Base-by-base conservation (phyloP, 1,140 invertebrate genomes). In the Samia ricini region DNA sequence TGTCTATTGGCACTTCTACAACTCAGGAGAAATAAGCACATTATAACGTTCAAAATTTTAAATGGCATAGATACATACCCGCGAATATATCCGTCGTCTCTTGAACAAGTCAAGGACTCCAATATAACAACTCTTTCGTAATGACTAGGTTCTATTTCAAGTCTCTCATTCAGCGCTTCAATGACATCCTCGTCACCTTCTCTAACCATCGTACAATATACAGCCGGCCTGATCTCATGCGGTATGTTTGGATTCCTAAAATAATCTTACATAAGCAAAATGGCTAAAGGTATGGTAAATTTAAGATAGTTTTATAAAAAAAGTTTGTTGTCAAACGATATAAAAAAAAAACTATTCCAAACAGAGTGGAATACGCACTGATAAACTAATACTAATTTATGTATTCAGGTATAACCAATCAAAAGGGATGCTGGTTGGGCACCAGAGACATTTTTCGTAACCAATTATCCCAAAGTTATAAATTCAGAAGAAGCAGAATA, bases 41-140 rank as follows among this genome's bases (percentile, higher is more conserved):
- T 2, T 22, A 48, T 15, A 48, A 48, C 18, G 2, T 15, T n/a
- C 12, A 48, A 2, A 48, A 48, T 48, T 15, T 2, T 48, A 48
- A n/a, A n/a, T n/a, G n/a, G n/a, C n/a, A n/a, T n/a, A 42, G 42
- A 52, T 36, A 74, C 81, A 77, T 73, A 90, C 87, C 23, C 36
- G 4, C 50, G 54, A 20, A 90, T 75, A 66, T 79, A 85, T 6
- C 92, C 93, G 0, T 83, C 79, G 72, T 92, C 80, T 56, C 87
- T 81, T 0, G 93, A 91, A 67, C 94, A 95, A 10, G 90, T 92
- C 7, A 94, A 79, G 0, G 92, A 90, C 55, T 81, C 90, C 19
- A 94, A 78, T 64, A 94, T 91, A 7, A 92, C 87, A 0, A 91
- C 62, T 68, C 92, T 90, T 70, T 94, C 93, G 20, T 91, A 89